Evolutionary conservation across 2,888 invertebrate genomes (phyloP).

Genomic region (Caenorhabditis becei): DNA sequence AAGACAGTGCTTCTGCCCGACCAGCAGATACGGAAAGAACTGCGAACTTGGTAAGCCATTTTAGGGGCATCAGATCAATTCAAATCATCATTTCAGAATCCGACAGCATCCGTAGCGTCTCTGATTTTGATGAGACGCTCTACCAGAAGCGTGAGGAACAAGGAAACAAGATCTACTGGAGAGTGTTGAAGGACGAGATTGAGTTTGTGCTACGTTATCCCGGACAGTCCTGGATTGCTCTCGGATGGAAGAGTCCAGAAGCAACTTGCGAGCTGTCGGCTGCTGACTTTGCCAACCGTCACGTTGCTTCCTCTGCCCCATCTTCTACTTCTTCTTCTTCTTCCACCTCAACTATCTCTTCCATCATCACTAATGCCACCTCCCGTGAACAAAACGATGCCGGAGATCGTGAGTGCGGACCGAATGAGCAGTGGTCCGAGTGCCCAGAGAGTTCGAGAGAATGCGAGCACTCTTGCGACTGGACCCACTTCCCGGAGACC

Average conservation of each 20-base stretch:
- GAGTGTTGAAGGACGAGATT: conserved; percentile 86
- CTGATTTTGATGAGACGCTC: conserved; percentile 70
- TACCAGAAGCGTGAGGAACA: conserved; percentile 83
- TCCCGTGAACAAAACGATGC: conserved; percentile 45
- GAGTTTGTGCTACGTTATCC: conserved; percentile 93
- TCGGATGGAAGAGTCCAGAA: conserved; percentile 91
- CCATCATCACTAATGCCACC: conserved; percentile 52
- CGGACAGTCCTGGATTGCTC: conserved; percentile 90
- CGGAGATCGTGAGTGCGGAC: conserved; percentile 71
- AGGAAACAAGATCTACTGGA: conserved; percentile 89
- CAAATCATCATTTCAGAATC: conserved; percentile 44
- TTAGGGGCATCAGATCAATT: not conserved
- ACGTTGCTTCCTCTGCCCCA: conserved; percentile 3
- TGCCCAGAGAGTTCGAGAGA: conserved; percentile 78
- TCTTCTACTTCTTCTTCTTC: conserved; percentile 5
- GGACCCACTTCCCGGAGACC: conserved; percentile 77
- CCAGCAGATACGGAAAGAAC: conserved; percentile 87
- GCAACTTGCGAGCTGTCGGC: conserved; percentile 57
- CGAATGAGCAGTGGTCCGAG: conserved; percentile 76
- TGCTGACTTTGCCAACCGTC: conserved; percentile 38
- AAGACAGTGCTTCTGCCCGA: conserved; percentile 89
- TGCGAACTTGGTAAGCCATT: conserved; percentile 62
- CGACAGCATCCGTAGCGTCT: conserved; percentile 62
- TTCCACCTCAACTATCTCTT: conserved; percentile 35
- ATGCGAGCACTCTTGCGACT: conserved; percentile 80